phyloP scores from a whole-genome alignment of 2,113 vertebrate species.

The Rousettus leschenaultii region DNA sequence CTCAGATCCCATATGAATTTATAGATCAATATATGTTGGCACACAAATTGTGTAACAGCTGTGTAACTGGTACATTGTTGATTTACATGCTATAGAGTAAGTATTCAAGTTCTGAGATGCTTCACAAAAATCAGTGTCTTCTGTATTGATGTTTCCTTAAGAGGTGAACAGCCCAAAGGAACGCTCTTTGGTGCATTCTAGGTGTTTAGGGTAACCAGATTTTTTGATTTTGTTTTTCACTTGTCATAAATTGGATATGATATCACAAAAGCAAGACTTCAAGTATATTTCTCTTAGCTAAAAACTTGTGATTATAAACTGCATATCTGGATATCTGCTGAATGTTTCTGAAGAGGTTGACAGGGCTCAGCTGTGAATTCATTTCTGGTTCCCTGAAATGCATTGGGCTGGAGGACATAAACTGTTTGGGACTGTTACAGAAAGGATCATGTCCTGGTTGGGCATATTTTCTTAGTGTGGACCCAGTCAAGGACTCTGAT shows the following conservation, averaged over 20 bases:
- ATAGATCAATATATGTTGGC: not conserved
- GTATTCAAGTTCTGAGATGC: not conserved
- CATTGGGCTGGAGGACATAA: not conserved
- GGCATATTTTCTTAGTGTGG: not conserved
- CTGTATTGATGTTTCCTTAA: not conserved
- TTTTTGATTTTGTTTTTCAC: not conserved
- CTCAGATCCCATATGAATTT: not conserved
- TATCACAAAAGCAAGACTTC: not conserved
- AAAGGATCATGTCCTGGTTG: not conserved
- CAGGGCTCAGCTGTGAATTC: not conserved
- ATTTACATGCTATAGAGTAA: not conserved
- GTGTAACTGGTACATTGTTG: not conserved
- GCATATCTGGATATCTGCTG: not conserved
- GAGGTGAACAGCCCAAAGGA: not conserved
- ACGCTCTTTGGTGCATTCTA: not conserved
- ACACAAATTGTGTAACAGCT: not conserved
- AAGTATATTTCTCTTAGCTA: not conserved
- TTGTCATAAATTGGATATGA: not conserved
- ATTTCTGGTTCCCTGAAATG: not conserved
- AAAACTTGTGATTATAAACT: not conserved
- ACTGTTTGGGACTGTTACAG: not conserved
- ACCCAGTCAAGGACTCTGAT: not conserved
- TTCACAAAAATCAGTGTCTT: not conserved
- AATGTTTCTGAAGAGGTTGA: constrained; percentile 10
- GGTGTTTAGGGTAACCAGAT: not conserved